Conservation (phyloP, 2,113 vertebrate species). For the Heterotis niloticus region DNA sequence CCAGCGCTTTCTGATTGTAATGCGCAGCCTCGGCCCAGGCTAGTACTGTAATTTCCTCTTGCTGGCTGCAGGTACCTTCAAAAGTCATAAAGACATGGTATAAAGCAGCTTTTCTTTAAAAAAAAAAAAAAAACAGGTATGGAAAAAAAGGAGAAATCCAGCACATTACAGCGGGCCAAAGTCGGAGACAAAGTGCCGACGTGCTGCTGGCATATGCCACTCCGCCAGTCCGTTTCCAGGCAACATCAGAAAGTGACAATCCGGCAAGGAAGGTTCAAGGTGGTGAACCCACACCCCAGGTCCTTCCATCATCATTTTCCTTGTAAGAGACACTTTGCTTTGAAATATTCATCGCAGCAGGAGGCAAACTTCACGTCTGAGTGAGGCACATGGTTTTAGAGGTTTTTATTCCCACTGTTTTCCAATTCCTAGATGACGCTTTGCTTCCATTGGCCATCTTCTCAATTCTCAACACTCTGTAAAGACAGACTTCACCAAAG, state of each 20-base stretch:
- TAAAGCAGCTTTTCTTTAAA: too few species aligned
- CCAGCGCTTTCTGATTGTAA: too few species aligned
- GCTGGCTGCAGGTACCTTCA: too few species aligned
- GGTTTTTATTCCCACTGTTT: background rate
- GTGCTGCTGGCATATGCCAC: background rate
- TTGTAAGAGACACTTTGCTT: conserved; percentile 2
- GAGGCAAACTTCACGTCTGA: background rate
- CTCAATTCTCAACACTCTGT: too few species aligned
- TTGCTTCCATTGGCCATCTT: too few species aligned
- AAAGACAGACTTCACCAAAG: too few species aligned
- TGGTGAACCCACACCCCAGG: background rate
- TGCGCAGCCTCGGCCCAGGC: too few species aligned
- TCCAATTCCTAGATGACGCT: too few species aligned
- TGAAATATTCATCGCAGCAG: conserved; percentile 28
- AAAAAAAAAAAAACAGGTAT: too few species aligned
- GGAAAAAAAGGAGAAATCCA: background rate
- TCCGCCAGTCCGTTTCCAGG: conserved; percentile 7
- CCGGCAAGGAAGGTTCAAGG: background rate
- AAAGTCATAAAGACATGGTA: too few species aligned
- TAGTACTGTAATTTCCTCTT: too few species aligned
- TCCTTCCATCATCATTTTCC: background rate
- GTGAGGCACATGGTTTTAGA: background rate
- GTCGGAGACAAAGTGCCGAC: background rate
- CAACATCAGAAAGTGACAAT: conserved; percentile 14
- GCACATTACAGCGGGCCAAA: background rate